These are phyloP conservation scores for Diadumene lineata DNA, from an alignment of 92 coral and sea anemone genomes.

Conservation along the genomic window DNA sequence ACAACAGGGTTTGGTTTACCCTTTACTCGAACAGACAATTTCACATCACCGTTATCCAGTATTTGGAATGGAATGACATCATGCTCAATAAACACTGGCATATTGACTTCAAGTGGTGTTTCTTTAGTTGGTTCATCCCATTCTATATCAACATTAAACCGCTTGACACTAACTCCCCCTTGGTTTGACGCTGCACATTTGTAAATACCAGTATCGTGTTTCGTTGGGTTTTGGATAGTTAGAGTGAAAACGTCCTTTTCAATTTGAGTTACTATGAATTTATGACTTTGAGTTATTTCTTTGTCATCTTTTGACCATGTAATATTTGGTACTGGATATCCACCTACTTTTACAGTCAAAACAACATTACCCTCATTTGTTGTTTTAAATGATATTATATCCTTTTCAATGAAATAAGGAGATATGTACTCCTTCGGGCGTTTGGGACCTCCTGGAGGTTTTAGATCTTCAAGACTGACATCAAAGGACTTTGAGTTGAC, in stretches of 20 bases:
- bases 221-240: slow-evolving; percentile 64
- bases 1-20: slow-evolving; percentile 81
- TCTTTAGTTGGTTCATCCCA: slow-evolving; percentile 49
- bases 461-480: slow-evolving; percentile 48
- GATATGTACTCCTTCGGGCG: slow-evolving; percentile 52
- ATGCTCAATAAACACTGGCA: slow-evolving; percentile 55
- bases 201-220: slow-evolving; percentile 78
- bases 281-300: slow-evolving; percentile 44
- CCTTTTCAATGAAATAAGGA: slow-evolving; percentile 63
- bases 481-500: slow-evolving; percentile 43
- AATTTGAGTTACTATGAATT: slow-evolving; percentile 55
- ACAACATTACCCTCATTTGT: slow-evolving; percentile 69
- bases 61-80: slow-evolving; percentile 54
- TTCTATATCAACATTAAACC: slow-evolving; percentile 78
- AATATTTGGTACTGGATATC: slow-evolving; percentile 64
- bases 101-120: slow-evolving; percentile 46
- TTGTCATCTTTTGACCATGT: slow-evolving; percentile 69
- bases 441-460: slow-evolving; percentile 16
- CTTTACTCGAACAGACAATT: slow-evolving; percentile 76
- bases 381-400: slow-evolving; percentile 42
- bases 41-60: slow-evolving; percentile 51
- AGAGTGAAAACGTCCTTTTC: slow-evolving; percentile 60
- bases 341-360: slow-evolving; percentile 65
- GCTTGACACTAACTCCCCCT: slow-evolving; percentile 71
- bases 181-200: slow-evolving; percentile 79